Base-by-base conservation (phyloP, 2,113 vertebrate genomes). In the Suncus etruscus region DNA sequence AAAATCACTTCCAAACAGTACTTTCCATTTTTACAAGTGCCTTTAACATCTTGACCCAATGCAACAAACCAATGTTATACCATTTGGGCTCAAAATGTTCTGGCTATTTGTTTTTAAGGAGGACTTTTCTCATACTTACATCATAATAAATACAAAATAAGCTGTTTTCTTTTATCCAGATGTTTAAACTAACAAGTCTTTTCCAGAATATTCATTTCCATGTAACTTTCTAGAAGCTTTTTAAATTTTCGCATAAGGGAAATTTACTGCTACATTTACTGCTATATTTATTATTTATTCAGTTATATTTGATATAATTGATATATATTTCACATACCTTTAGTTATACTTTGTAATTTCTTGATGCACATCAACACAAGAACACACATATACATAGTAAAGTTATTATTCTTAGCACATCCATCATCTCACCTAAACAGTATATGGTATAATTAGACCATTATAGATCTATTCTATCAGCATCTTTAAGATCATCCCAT, bases 21-120 rank as follows among this genome's bases (percentile, higher is more conserved):
- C 39, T 91, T 92, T 88, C 15, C 2, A 68, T 16, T 81, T 82
- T 91, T 6, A 91, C 16, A 87, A 51, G 51, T 85, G 32, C 4
- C 29, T 84, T 87, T 8, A 58, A 10, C 48, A n/a, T 69, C 39
- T 85, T 70, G 4, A 69, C 24, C n/a, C 61, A 91, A 15, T 29
- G 31, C 63, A 76, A 24, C 5, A 83, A 29, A 29, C 20, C 54
- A 87, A 78, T 81, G 20, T 73, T 91, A 1, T 63, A 89, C 29
- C 1, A 3, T 72, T 91, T 87, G 12, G 0, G 27, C 18, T 22
- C 27, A 83, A 89, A 76, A 74, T 77, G 11, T 25, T 83, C 15
- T 75, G 82, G 63, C 1, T 86, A 6, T 78, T 50, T 73, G 70
- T 32, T 85, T 83, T 39, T 50, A 31, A 63, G 1, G 47, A 83